Base-by-base conservation (phyloP, 1,140 invertebrate species). In the Cherax quadricarinatus region DNA sequence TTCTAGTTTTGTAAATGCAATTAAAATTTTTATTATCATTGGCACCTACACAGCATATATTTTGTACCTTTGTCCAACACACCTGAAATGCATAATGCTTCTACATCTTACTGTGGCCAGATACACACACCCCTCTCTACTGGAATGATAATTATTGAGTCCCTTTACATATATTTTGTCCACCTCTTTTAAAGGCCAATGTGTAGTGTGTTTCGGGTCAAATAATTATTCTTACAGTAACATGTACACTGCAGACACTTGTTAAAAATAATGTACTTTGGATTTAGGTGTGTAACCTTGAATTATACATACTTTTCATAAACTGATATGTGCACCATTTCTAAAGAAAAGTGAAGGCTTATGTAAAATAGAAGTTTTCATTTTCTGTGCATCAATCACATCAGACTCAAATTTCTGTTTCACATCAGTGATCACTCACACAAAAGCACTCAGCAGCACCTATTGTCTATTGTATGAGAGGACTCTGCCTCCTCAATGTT, bases 401-500 rank as follows among this genome's bases (percentile, higher is more conserved):
- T 70, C 62, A 73, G 85, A 51, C 85, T 57, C 79, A 51, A 83
- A 88, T 78, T 80, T 41, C 30, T 88, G 49, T 60, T 80, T 88
- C 78, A 88, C 75, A 86, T 75, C 70, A 89, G 70, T 84, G n/a
- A 66, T 75, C 57, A 89, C 81, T 89, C 81, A 75, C 62, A 89
- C 80, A 84, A 89, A 82, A 89, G 82, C 88, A 89, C 80, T 89
- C 88, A 83, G 51, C 60, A 89, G 88, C 88, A 89, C 88, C 88
- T 89, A 70, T 16, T 89, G 81, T 80, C 88, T 75, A 89, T 41
- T 41, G 30, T 41, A 41, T 83, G 62, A 24, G 82, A 89, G 88
- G 81, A 82, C 51, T 80, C 48, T 73, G 80, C 80, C 81, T 83
- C 82, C 30, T 41, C 30, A n/a, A 57, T 10, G 60, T 30, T 51